Evolutionary conservation across 2,113 vertebrate species (phyloP).

Genomic region (Mystacornis crossleyi): DNA sequence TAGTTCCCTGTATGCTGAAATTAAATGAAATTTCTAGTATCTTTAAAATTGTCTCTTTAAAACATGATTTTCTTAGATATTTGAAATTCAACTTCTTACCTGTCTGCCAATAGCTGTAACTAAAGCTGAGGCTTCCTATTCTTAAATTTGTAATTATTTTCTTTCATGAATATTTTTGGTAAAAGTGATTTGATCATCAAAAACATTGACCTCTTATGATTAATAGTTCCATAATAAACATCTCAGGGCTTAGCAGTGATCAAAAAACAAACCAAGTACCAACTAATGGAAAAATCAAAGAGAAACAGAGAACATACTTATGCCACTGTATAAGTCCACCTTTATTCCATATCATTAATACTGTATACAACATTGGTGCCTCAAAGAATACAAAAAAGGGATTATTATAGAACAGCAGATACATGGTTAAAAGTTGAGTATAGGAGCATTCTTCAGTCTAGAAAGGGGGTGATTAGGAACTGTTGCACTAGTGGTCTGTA

Average conservation of each 20-base stretch:
- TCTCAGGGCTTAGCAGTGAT: background rate
- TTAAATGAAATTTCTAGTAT: background rate
- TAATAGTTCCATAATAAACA: background rate
- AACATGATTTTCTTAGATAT: background rate
- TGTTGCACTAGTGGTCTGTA: background rate
- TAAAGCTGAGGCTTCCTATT: background rate
- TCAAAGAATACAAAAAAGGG: background rate
- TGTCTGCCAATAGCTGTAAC: background rate
- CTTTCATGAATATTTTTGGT: background rate
- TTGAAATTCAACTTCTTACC: background rate
- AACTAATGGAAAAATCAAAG: background rate
- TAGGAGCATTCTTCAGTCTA: background rate
- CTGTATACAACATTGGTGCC: background rate
- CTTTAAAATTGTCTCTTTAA: background rate
- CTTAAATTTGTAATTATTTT: background rate
- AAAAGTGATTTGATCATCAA: background rate
- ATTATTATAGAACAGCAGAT: background rate
- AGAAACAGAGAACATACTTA: background rate
- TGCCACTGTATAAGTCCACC: background rate
- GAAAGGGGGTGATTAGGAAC: background rate
- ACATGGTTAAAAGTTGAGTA: background rate
- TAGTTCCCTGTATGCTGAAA: background rate
- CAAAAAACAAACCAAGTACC: background rate
- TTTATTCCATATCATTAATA: background rate
- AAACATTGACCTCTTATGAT: background rate